Evolutionary conservation across 2,888 invertebrate genomes (phyloP), one percentile per base, ranked within the genome.

Genomic region (Rhopalosiphum nymphaeae): DNA sequence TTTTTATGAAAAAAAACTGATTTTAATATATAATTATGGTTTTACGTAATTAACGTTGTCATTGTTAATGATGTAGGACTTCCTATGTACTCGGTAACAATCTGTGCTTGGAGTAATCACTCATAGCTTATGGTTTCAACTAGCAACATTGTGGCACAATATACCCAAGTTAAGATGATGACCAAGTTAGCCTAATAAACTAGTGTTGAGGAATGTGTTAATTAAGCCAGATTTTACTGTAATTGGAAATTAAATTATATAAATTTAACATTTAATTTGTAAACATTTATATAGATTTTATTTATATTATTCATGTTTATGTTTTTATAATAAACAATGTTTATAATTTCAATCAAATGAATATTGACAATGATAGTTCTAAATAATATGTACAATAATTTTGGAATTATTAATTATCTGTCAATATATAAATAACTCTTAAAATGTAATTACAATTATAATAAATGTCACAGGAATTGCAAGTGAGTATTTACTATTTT

Each of bases 361-460:
- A 88, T 9, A 49, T 67, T 67, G 36, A 67, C 67, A 88, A 9
- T 29, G 16, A 88, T 49, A 7, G 36, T 44, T 87, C 16, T 67
- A n/a, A 87, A 49, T 67, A 67, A 16, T 67, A 92, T 92, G 13
- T 49, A 67, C 87, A 92, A 88, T 53, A 29, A 91, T 87, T 49
- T 87, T 67, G 29, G 25, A 92, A 53, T 16, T 67, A 7, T 26
- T 84, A 84, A 91, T 53, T 49, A 26, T 29, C 25, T 26, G 87
- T 46, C 88, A n/a, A 53, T 46, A 11, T 92, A 86, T 92, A 92
- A 86, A 86, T 46, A 91, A 56, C n/a, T 57, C 84, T 91, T 91
- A 91, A 91, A 57, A 90, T 67, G 21, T 91, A 92, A 57, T n/a
- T 92, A 92, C 46, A 86, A 86, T 86, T 56, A 85, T 56, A 42